A percentile compares a stretch with the other conserved stretches of the same genome.
Evolutionary conservation across 2,797 vertebrate genomes (phyloP).

Genomic region (Neosilurus mollespiculum): DNA sequence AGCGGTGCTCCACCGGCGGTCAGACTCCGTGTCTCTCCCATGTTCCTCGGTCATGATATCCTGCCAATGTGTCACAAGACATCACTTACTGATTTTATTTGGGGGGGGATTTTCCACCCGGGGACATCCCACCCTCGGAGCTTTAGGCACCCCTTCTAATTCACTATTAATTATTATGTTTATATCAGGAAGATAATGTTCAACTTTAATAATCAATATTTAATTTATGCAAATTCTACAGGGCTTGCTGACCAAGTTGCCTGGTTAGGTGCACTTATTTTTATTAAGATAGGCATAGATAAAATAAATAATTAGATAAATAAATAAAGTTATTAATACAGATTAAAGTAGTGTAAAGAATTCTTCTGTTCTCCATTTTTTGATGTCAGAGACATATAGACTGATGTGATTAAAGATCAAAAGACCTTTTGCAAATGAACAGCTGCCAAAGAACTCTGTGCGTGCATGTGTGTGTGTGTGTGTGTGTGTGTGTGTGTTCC

Average conservation of each 20-base stretch:
- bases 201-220: neutral
- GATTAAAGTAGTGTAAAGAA: neutral
- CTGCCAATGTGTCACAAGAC: too few relatives aligned
- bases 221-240: neutral
- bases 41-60: too few relatives aligned
- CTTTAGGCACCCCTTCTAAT: too few relatives aligned
- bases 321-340: too few relatives aligned
- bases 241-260: neutral
- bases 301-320: neutral
- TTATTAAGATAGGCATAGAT: neutral
- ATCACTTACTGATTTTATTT: too few relatives aligned
- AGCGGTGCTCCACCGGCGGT: too few relatives aligned
- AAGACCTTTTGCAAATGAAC: conserved; percentile 39
- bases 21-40: too few relatives aligned
- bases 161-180: neutral
- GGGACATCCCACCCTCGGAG: too few relatives aligned
- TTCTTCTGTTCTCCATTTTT: neutral
- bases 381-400: conserved; percentile 30
- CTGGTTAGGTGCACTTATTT: neutral
- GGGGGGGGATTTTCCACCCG: too few relatives aligned
- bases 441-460: conserved; percentile 31
- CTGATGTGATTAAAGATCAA: conserved; percentile 44
- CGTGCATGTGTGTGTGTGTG: conserved; percentile 21
- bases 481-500: conserved; percentile 18
- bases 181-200: neutral